phyloP scores from a whole-genome alignment of 1,140 invertebrate species.

The Eupeodes corollae region DNA sequence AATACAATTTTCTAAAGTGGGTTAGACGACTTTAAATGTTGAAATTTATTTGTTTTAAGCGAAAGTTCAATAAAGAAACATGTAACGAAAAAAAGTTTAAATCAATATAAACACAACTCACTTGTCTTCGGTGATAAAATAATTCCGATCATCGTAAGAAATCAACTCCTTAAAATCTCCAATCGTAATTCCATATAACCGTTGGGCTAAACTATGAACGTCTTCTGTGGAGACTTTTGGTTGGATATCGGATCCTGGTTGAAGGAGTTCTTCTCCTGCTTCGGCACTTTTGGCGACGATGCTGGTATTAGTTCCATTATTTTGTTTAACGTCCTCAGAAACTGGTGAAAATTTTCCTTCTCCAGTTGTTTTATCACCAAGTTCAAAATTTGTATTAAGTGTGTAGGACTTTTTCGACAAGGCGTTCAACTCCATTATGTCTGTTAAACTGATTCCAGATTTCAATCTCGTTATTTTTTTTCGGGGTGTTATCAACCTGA shows the following conservation, averaged over 20 bases:
- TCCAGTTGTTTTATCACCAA: background rate
- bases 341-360: background rate
- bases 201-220: slow-evolving; percentile 45
- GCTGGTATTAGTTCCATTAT: background rate
- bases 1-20: too few species aligned
- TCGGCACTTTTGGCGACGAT: background rate
- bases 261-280: slow-evolving; percentile 16
- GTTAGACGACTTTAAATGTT: too few species aligned
- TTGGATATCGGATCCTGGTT: slow-evolving; percentile 50
- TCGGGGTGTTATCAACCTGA: too few species aligned
- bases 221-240: slow-evolving; percentile 45
- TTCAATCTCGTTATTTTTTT: too few species aligned
- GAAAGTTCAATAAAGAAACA: too few species aligned
- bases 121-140: slow-evolving; percentile 38
- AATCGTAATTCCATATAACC: slow-evolving; percentile 57
- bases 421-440: too few species aligned
- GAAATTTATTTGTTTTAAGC: too few species aligned
- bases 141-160: slow-evolving; percentile 77
- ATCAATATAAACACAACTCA: slow-evolving; percentile 16
- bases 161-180: slow-evolving; percentile 55
- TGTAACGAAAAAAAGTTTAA: too few species aligned
- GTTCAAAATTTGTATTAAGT: too few species aligned
- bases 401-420: too few species aligned
- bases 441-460: too few species aligned
- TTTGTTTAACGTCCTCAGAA: background rate